These are phyloP conservation scores for Leptodactylus fallax DNA, from an alignment of 2,797 vertebrate genomes.

Conservation along the genomic window DNA sequence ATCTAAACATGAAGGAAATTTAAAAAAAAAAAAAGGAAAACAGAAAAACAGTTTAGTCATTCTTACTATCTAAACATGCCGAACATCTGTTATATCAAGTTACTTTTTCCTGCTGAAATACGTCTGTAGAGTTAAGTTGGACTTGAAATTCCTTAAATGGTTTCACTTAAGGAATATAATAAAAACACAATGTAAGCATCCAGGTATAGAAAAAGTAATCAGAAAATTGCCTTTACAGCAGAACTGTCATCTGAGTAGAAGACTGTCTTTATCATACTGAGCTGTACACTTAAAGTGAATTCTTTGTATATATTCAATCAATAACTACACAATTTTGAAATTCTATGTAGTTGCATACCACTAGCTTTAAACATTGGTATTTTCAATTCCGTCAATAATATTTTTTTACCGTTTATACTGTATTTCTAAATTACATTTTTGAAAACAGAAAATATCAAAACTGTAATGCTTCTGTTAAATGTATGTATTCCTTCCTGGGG, in stretches of 20 bases:
- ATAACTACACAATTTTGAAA: conserved; percentile 40
- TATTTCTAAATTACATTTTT: conserved; percentile 18
- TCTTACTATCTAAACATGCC: neutral
- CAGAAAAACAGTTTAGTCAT: neutral
- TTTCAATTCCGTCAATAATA: neutral
- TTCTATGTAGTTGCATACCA: conserved; percentile 4
- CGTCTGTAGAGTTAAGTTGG: conserved; percentile 7
- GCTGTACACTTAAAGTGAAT: conserved; percentile 30
- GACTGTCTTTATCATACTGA: conserved; percentile 47
- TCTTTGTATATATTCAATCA: conserved; percentile 46
- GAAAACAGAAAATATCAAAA: neutral
- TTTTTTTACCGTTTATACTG: neutral
- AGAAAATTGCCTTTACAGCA: conserved; percentile 51
- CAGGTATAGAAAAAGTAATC: conserved; percentile 40
- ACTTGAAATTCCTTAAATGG: neutral
- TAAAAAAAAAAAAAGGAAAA: neutral
- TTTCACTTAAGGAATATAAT: conserved; percentile 32
- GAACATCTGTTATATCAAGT: neutral
- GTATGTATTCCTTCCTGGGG: neutral
- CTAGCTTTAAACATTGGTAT: conserved; percentile 11
- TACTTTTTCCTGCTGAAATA: neutral
- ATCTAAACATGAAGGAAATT: neutral
- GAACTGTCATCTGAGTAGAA: conserved; percentile 40
- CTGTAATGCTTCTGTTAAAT: neutral
- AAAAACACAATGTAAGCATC: conserved; percentile 51